phyloP scores from a whole-genome alignment of 2,888 invertebrate species.

The Drosophila parthenogenetica region DNA sequence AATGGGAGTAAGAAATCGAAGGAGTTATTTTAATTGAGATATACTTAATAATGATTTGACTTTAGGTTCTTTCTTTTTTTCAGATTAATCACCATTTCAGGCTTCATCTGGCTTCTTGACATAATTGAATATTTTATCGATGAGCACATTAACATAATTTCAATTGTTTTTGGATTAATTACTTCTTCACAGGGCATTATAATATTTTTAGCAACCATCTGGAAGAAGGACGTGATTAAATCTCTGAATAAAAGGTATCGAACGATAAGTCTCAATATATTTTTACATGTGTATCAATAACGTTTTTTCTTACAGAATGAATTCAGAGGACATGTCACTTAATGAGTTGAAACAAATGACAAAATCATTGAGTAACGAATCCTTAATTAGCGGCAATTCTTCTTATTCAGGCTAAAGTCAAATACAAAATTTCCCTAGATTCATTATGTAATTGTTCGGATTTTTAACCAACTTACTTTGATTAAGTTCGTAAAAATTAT shows the following conservation, averaged over 20 bases:
- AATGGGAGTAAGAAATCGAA: slow-evolving; percentile 6
- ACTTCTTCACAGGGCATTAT: slow-evolving; percentile 52
- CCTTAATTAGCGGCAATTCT: no score
- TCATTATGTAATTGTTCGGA: no score
- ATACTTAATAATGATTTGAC: neutral
- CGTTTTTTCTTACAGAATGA: no score
- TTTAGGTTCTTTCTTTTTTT: slow-evolving; percentile 87
- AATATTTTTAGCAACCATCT: slow-evolving; percentile 50
- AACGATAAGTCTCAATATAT: no score
- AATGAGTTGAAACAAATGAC: no score
- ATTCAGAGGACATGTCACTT: no score
- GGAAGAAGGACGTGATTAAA: slow-evolving; percentile 36
- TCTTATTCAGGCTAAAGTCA: no score
- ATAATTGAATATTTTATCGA: neutral
- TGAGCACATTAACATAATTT: neutral
- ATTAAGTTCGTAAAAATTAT: no score
- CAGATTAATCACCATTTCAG: neutral
- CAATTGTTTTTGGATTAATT: neutral
- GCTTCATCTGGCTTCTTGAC: neutral
- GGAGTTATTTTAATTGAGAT: neutral
- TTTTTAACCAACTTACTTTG: no score
- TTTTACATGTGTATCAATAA: no score
- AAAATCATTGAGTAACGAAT: no score
- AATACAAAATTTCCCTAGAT: no score
- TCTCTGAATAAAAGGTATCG: slow-evolving; percentile 43